Evolutionary conservation across 2,797 vertebrate species (phyloP).

Genomic region (Microctenopoma lineatum): DNA sequence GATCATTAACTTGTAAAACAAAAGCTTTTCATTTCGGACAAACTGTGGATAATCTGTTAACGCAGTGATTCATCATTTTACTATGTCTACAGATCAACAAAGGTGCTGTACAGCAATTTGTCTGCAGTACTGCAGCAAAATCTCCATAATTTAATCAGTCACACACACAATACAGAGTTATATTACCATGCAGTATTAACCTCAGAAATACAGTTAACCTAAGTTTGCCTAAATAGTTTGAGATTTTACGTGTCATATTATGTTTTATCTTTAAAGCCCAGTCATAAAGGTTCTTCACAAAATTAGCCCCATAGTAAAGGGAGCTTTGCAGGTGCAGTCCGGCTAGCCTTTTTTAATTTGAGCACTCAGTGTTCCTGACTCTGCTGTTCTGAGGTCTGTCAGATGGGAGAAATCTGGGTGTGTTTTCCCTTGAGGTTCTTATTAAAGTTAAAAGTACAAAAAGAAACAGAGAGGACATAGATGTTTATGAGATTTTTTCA

Average conservation of each 20-base stretch:
- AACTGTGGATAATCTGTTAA: background rate
- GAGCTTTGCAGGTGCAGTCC: conserved; percentile 55
- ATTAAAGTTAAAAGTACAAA: conserved; percentile 49
- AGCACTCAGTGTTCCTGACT: conserved; percentile 63
- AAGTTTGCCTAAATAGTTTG: background rate
- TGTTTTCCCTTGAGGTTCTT: conserved; percentile 51
- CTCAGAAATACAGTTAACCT: conserved; percentile 31
- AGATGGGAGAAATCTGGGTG: conserved; percentile 46
- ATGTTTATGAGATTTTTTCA: background rate
- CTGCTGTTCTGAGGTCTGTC: conserved; percentile 56
- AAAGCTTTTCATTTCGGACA: background rate
- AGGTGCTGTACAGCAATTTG: background rate
- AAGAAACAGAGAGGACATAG: conserved; percentile 39
- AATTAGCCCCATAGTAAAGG: conserved; percentile 65
- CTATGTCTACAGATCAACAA: background rate
- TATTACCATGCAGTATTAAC: conserved; percentile 13
- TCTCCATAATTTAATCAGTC: conserved; percentile 10
- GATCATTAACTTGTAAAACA: conserved; percentile 2
- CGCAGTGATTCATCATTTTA: conserved; percentile 5
- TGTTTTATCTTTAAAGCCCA: conserved; percentile 60
- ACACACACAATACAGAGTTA: conserved; percentile 12
- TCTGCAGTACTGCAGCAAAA: conserved; percentile 2
- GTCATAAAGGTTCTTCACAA: conserved; percentile 60
- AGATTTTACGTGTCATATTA: conserved; percentile 49
- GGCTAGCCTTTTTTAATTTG: conserved; percentile 70